phyloP scores from a whole-genome alignment of 2,113 vertebrate species.

The Panthera uncia region DNA sequence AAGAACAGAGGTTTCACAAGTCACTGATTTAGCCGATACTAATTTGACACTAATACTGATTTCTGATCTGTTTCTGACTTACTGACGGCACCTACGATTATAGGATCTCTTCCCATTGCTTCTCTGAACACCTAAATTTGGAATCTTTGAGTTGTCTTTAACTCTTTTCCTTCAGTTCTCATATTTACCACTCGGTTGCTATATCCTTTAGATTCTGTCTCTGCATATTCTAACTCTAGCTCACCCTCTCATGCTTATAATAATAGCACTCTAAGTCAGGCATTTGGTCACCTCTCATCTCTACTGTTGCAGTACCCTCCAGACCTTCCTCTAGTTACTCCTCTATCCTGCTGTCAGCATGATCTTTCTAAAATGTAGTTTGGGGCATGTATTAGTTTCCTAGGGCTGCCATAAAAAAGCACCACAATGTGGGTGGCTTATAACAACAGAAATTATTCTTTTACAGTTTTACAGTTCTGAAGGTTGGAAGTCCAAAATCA shows the following conservation, averaged over 20 bases:
- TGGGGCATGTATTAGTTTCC: neutral
- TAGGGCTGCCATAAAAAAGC: neutral
- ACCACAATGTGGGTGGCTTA: neutral
- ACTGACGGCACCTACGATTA: neutral
- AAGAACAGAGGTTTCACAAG: constrained; percentile 15
- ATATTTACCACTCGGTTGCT: neutral
- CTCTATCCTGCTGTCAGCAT: neutral
- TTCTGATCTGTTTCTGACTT: constrained; percentile 44
- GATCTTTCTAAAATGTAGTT: constrained; percentile 18
- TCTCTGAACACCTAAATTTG: constrained; percentile 26
- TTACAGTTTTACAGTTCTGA: neutral
- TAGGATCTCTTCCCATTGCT: neutral
- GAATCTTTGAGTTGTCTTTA: constrained; percentile 44
- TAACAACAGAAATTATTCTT: neutral
- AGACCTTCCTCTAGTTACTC: neutral
- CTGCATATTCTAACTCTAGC: neutral
- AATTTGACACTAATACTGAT: neutral
- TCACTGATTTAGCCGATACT: neutral
- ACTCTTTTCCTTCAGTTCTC: constrained; percentile 16
- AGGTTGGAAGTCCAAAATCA: neutral
- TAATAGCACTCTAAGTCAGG: neutral
- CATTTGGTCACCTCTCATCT: constrained; percentile 13
- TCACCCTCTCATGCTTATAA: neutral
- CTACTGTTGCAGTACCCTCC: neutral
- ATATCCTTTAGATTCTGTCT: neutral